Conservation (phyloP, 1,140 invertebrate genomes). For the Sycophaga agraensis region DNA sequence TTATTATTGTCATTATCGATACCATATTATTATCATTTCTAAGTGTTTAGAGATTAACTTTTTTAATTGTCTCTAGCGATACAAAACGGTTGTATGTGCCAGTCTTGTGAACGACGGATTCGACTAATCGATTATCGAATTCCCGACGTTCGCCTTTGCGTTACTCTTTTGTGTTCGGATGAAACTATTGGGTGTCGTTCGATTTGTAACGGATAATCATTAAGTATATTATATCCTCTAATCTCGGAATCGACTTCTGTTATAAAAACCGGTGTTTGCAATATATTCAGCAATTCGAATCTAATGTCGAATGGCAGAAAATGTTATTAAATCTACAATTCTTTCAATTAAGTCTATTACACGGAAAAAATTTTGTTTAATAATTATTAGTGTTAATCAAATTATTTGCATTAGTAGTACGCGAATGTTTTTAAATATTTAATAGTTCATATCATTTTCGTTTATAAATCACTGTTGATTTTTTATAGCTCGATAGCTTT, state of each 20-base stretch:
- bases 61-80: conserved; percentile 37
- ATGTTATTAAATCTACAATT: background rate
- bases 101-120: conserved; percentile 37
- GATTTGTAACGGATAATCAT: background rate
- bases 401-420: background rate
- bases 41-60: conserved; percentile 35
- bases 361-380: background rate
- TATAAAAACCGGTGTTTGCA: background rate
- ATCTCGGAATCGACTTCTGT: background rate
- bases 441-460: conserved; percentile 11
- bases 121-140: conserved; percentile 34
- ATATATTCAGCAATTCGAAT: background rate
- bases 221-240: conserved; percentile 1
- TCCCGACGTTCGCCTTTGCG: conserved; percentile 23
- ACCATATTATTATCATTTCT: conserved; percentile 35
- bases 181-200: conserved; percentile 17
- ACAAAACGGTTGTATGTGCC: conserved; percentile 43
- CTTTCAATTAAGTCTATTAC: conserved; percentile 3
- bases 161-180: conserved; percentile 16
- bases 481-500: conserved; percentile 9
- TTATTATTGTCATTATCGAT: conserved; percentile 34
- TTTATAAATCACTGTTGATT: conserved; percentile 5
- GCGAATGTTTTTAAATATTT: conserved; percentile 13
- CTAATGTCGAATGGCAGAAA: background rate
- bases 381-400: conserved; percentile 5